Percentiles rank a stretch among this genome's conserved stretches.
Evolutionary conservation across 2,888 invertebrate genomes (phyloP).

Genomic region (Eremobia ochroleuca): DNA sequence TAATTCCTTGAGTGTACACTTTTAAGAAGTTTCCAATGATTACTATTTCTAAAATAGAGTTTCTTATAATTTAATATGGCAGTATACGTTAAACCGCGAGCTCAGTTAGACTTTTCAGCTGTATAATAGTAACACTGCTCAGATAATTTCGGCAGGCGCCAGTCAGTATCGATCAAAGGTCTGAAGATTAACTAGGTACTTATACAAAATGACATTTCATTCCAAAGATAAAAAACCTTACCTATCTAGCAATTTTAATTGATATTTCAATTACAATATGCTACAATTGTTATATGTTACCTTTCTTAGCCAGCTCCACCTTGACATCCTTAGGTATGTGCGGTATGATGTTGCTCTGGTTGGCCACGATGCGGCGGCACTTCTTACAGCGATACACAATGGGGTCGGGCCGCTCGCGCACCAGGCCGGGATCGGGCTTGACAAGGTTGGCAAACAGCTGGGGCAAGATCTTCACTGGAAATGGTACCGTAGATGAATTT

Average conservation of each 20-base stretch:
- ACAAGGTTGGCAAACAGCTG: slow-evolving; percentile 94
- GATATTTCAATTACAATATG: too few species aligned
- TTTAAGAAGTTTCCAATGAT: not conserved
- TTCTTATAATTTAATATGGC: not conserved
- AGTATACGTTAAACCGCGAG: not conserved
- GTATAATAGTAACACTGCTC: not conserved
- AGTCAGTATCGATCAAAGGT: not conserved
- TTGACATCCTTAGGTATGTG: slow-evolving; percentile 90
- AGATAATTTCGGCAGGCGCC: slow-evolving; percentile 21
- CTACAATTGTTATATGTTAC: slow-evolving; percentile 51
- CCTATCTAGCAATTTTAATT: too few species aligned
- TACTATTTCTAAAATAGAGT: not conserved
- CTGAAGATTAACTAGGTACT: not conserved
- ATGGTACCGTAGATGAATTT: slow-evolving; percentile 29
- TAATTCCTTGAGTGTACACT: not conserved
- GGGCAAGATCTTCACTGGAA: slow-evolving; percentile 95
- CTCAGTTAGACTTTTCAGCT: not conserved
- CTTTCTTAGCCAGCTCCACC: slow-evolving; percentile 83
- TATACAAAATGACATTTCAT: too few species aligned
- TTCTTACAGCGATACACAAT: slow-evolving; percentile 96
- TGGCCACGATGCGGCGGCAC: slow-evolving; percentile 96
- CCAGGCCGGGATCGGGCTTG: slow-evolving; percentile 95
- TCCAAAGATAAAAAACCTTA: too few species aligned
- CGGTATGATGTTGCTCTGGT: slow-evolving; percentile 94
- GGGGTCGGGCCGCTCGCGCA: slow-evolving; percentile 94